Evolutionary conservation across 2,888 invertebrate species (phyloP).

Genomic region (Aspidapion aeneum): DNA sequence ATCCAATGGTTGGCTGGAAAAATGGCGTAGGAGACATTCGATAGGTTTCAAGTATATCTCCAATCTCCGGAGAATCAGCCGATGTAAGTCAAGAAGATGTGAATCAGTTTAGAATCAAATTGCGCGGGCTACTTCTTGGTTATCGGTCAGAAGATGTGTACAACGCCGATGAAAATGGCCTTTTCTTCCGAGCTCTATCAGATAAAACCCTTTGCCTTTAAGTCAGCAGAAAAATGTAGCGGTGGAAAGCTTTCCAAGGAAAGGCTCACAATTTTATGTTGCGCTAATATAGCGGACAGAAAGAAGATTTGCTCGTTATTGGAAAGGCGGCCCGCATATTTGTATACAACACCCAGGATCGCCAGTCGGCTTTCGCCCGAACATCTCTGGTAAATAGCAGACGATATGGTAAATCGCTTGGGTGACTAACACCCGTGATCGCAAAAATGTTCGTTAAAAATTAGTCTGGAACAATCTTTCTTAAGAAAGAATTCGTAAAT

Average conservation of each 20-base stretch:
- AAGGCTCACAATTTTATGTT: constrained; percentile 15
- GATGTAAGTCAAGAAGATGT: constrained; percentile 27
- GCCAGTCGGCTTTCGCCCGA: no score
- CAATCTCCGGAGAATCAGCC: constrained; percentile 28
- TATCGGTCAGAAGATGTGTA: constrained; percentile 24
- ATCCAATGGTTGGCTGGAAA: constrained; percentile 28
- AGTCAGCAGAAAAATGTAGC: constrained; percentile 26
- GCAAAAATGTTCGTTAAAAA: no score
- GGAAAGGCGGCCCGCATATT: no score
- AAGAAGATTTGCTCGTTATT: background rate
- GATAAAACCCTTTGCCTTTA: constrained; percentile 33
- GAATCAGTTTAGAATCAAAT: constrained; percentile 23
- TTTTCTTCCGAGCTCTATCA: constrained; percentile 34
- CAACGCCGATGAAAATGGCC: constrained; percentile 33
- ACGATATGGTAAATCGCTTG: no score
- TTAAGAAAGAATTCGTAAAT: no score
- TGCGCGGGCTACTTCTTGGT: constrained; percentile 20
- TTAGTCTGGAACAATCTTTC: no score
- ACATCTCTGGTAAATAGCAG: no score
- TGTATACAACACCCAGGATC: no score
- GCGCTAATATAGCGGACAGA: background rate
- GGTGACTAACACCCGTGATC: no score
- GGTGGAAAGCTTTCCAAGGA: constrained; percentile 14
- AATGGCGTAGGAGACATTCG: constrained; percentile 24
- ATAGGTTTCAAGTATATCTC: constrained; percentile 31